phyloP scores from a whole-genome alignment of 1,140 invertebrate genomes.

The Cyclina sinensis region DNA sequence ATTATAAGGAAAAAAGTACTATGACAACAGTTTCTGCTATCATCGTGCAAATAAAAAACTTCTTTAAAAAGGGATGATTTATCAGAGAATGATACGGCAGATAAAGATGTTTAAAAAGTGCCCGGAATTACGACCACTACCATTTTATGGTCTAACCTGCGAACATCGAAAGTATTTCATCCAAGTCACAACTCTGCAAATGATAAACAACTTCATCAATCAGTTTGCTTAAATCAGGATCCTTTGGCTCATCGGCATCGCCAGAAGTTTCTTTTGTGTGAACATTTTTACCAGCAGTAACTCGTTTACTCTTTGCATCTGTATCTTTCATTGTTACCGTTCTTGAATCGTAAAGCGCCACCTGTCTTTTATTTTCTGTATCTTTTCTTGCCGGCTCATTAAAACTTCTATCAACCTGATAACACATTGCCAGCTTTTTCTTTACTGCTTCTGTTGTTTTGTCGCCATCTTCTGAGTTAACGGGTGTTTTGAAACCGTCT shows the following conservation, averaged over 20 bases:
- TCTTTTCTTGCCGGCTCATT: background rate
- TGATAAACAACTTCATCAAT: constrained; percentile 8
- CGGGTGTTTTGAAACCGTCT: background rate
- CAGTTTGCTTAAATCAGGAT: constrained; percentile 21
- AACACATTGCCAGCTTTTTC: background rate
- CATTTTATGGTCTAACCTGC: background rate
- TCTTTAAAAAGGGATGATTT: no score
- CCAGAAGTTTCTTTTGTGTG: background rate
- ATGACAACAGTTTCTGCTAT: no score
- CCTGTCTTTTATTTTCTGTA: background rate
- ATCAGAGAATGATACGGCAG: no score
- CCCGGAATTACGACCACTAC: background rate
- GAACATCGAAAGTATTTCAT: constrained; percentile 44
- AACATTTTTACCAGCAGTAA: background rate
- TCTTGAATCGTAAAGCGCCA: background rate
- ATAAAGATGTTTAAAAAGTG: no score
- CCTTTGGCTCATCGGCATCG: background rate
- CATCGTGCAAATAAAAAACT: no score
- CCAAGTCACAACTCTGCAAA: constrained; percentile 26
- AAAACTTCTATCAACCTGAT: background rate
- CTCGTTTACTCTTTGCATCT: background rate
- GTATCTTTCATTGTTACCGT: background rate
- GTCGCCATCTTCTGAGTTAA: constrained; percentile 3
- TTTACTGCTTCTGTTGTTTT: background rate
- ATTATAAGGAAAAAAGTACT: no score